Evolutionary conservation across 2,113 vertebrate genomes (phyloP), one percentile per base, ranked within the genome.

Genomic region (Isurus oxyrinchus): DNA sequence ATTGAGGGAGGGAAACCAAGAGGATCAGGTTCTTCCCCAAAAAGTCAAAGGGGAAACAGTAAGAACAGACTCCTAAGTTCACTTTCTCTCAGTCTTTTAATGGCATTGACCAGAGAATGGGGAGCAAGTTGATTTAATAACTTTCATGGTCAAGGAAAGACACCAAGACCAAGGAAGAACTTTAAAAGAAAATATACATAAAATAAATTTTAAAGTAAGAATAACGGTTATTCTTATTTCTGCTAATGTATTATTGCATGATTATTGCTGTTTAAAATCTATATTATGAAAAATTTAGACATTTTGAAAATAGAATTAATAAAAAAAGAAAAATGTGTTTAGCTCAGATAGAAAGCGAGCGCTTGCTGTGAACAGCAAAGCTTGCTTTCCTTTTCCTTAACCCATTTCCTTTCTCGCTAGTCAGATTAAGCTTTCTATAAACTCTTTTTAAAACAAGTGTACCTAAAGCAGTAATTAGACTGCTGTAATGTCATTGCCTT

Each of bases 381-480:
- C 91, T 91, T 55, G 23, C 7, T 72, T 95, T 72, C 27, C 94
- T 53, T 69, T 72, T 23, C 93, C 40, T 67, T 66, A 14, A 40
- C 40, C 61, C 40, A 40, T 95, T 95, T 95, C 94, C 67, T 95
- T 72, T 55, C 94, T 94, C 61, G 19, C 19, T 63, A 44, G 59
- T 23, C 23, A 76, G 31, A 25, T 49, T 55, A 95, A 95, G 25
- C 94, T 72, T 53, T 49, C 66, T 31, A 31, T 76, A 95, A 95
- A 67, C 61, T 49, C 55, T 69, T 90, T n/a, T 67, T 67, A 69
- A 95, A 95, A 95, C 94, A 95, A 76, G 55, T 72, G 61, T 91
- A 53, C 49, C 63, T 95, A 63, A 35, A 72, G 67, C 59, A 63
- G 67, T 72, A 53, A 95, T 95, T 53, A 72, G 67, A 55, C 66